Conservation (phyloP, 2,888 invertebrate species). For the Pachymerium ferrugineum region DNA sequence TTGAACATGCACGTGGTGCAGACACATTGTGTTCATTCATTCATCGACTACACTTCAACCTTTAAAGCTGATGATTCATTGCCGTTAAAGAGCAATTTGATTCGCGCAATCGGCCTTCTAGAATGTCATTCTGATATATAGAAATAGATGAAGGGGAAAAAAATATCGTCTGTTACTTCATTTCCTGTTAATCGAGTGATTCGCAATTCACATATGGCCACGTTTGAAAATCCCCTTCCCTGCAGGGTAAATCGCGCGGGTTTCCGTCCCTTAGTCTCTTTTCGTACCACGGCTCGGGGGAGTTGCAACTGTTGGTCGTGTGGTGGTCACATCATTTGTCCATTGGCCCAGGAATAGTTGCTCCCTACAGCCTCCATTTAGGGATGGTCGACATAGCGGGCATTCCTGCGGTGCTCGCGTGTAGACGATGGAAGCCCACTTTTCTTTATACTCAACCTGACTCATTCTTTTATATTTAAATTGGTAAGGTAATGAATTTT, state of each 20-base stretch:
- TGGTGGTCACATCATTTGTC: constrained; percentile 25
- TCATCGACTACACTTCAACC: not conserved
- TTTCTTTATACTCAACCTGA: not conserved
- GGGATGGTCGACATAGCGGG: constrained; percentile 17
- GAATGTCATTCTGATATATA: constrained; percentile 11
- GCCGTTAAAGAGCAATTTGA: constrained; percentile 21
- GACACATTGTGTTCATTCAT: constrained; percentile 20
- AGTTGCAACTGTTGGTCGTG: constrained; percentile 12
- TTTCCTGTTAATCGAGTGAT: constrained; percentile 22
- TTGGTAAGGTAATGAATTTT: not conserved
- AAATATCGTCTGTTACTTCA: not conserved
- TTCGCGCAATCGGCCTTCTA: not conserved
- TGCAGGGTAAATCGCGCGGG: not conserved
- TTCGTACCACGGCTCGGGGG: constrained; percentile 15
- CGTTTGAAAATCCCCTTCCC: not conserved
- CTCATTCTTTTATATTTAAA: not conserved
- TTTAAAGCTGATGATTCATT: constrained; percentile 16
- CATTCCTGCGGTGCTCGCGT: constrained; percentile 28
- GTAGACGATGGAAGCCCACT: constrained; percentile 16
- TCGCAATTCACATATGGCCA: not conserved
- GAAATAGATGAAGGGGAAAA: not conserved
- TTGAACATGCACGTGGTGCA: not conserved
- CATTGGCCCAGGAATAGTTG: constrained; percentile 24
- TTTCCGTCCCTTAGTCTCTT: not conserved
- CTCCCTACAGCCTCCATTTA: constrained; percentile 23